Evolutionary conservation across 2,888 invertebrate genomes (phyloP).

Genomic region (Cheilosia vulpina): DNA sequence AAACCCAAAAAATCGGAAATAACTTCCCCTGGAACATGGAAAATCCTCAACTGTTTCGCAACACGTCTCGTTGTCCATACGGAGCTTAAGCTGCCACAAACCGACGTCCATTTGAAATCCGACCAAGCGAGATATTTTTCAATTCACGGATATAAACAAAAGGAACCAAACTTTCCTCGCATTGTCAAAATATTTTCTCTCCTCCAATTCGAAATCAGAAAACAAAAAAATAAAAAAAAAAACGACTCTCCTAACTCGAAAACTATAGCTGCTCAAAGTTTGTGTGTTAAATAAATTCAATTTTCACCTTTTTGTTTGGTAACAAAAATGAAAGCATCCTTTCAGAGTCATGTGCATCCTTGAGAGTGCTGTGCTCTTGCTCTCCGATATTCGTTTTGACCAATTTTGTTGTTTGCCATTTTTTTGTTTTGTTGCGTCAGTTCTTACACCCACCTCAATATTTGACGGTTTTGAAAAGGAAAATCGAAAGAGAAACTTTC

Average conservation of each 20-base stretch:
- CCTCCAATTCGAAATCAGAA: slow-evolving; percentile 5
- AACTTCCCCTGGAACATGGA: too few relatives aligned
- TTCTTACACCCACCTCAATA: slow-evolving; percentile 8
- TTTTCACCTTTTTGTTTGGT: slow-evolving; percentile 67
- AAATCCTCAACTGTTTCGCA: too few relatives aligned
- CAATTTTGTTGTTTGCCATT: neutral
- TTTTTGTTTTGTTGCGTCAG: neutral
- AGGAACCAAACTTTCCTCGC: slow-evolving; percentile 10
- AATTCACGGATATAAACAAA: neutral
- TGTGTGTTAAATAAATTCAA: slow-evolving; percentile 71
- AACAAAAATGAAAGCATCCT: slow-evolving; percentile 46
- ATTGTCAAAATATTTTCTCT: slow-evolving; percentile 42
- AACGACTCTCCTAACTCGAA: slow-evolving; percentile 12
- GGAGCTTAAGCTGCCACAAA: too few relatives aligned
- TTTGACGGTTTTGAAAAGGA: slow-evolving; percentile 56
- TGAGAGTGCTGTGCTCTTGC: slow-evolving; percentile 21
- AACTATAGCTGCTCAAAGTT: slow-evolving; percentile 56
- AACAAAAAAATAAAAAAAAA: neutral
- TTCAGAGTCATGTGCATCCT: slow-evolving; percentile 53
- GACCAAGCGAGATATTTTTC: neutral
- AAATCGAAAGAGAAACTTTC: slow-evolving; percentile 56
- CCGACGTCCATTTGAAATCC: neutral
- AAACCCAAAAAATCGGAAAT: too few relatives aligned
- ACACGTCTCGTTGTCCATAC: too few relatives aligned
- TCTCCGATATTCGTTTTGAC: slow-evolving; percentile 42